A percentile compares a stretch with the other conserved stretches of the same genome.
Conservation (phyloP, 2,888 invertebrate genomes). For the Lasioglossum vierecki region DNA sequence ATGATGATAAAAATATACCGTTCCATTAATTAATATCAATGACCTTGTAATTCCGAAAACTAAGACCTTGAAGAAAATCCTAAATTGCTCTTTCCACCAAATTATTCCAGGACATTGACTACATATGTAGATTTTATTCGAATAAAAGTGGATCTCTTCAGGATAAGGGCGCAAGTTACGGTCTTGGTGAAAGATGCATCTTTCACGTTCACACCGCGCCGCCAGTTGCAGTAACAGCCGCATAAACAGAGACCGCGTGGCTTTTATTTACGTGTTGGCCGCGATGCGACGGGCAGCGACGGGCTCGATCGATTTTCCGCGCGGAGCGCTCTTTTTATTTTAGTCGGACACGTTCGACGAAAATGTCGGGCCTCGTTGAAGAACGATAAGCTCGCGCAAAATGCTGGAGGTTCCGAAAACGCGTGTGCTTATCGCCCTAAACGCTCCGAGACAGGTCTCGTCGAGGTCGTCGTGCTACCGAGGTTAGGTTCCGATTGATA, state of each 20-base stretch:
- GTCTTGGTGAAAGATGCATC: not conserved
- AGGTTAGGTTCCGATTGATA: slow-evolving; percentile 63
- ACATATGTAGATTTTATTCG: not conserved
- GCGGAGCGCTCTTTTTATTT: not conserved
- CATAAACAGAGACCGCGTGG: slow-evolving; percentile 21
- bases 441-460: slow-evolving; percentile 28
- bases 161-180: not conserved
- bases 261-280: slow-evolving; percentile 16
- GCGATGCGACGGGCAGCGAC: not conserved
- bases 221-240: not conserved
- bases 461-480: slow-evolving; percentile 51
- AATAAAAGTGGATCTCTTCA: not conserved
- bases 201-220: not conserved
- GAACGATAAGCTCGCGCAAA: not conserved
- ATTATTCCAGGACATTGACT: not conserved
- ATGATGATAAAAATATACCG: no score
- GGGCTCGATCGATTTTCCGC: slow-evolving; percentile 50
- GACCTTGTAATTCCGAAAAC: not conserved
- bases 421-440: slow-evolving; percentile 50
- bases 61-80: no score
- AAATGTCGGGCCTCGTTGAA: not conserved
- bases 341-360: slow-evolving; percentile 1
- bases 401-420: slow-evolving; percentile 10
- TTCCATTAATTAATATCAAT: not conserved
- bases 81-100: not conserved